Percentiles rank a stretch among this genome's conserved stretches.
Evolutionary conservation across 2,113 vertebrate species (phyloP).

Genomic region (Sprattus sprattus): DNA sequence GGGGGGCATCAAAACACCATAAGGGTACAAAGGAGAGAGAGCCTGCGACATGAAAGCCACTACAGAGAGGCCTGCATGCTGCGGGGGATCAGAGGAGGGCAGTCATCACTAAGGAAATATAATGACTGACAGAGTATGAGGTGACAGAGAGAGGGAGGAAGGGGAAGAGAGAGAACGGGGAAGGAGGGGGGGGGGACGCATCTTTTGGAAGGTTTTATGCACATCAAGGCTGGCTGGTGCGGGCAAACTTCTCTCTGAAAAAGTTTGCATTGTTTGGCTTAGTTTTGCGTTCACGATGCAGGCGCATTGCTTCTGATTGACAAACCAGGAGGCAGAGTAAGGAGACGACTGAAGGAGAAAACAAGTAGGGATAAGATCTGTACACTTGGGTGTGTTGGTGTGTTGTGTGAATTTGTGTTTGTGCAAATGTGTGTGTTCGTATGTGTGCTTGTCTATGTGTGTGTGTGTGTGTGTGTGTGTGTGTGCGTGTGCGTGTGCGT

Average conservation of each 20-base stretch:
- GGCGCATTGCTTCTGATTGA: constrained; percentile 1
- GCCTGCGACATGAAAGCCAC: constrained; percentile 70
- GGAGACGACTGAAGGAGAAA: not conserved
- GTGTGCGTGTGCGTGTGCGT: not conserved
- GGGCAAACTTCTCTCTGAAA: constrained; percentile 65
- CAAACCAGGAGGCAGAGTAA: constrained; percentile 1
- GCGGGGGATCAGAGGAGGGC: constrained; percentile 69
- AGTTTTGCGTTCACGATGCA: constrained; percentile 17
- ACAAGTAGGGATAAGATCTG: not conserved
- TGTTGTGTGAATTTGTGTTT: not conserved
- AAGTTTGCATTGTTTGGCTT: constrained; percentile 65
- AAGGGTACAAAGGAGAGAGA: constrained; percentile 62
- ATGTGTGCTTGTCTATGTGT: constrained; percentile 29
- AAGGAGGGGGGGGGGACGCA: constrained; percentile 26
- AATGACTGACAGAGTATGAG: constrained; percentile 73
- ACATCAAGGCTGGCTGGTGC: constrained; percentile 64
- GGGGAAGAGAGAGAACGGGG: not conserved
- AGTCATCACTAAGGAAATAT: constrained; percentile 73
- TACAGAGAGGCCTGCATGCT: constrained; percentile 49
- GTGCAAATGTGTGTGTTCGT: constrained; percentile 43
- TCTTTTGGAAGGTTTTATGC: constrained; percentile 24
- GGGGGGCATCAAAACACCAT: constrained; percentile 69
- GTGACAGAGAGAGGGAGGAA: not conserved
- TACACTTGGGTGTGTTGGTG: not conserved
- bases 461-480: constrained; percentile 32